These are phyloP conservation scores for Mesoclemmys tuberculata DNA, from an alignment of 2,113 vertebrate genomes.

Conservation along the genomic window DNA sequence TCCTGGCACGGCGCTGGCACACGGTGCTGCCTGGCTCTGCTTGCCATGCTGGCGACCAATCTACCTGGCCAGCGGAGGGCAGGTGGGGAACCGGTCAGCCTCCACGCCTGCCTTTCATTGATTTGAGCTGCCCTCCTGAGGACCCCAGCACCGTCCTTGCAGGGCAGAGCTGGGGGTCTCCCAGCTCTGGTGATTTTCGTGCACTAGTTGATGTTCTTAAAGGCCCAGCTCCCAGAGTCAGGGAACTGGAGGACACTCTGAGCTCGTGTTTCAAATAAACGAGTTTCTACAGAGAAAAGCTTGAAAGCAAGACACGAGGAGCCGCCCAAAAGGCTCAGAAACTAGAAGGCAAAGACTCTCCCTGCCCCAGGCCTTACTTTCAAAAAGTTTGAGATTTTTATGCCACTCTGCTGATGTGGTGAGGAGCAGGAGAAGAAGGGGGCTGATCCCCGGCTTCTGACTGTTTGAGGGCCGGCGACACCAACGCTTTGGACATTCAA, in stretches of 20 bases:
- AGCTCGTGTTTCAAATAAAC: not conserved
- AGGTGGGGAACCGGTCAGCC: too few relatives aligned
- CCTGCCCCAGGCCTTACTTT: too few relatives aligned
- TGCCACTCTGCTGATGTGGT: too few relatives aligned
- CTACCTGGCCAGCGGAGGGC: not conserved
- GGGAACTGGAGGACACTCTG: not conserved
- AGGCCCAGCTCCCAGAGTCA: not conserved
- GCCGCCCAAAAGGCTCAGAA: not conserved
- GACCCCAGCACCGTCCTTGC: too few relatives aligned
- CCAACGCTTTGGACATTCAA: not conserved
- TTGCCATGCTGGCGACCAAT: not conserved
- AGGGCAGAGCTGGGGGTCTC: too few relatives aligned
- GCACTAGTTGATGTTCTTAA: not conserved
- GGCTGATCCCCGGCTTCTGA: not conserved
- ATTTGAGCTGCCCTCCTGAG: too few relatives aligned
- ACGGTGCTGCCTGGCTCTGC: too few relatives aligned
- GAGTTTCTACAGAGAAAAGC: not conserved
- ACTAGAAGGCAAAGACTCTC: not conserved
- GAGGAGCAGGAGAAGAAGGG: too few relatives aligned
- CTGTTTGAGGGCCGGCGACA: not conserved
- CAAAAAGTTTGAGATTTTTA: too few relatives aligned
- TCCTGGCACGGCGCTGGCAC: too few relatives aligned
- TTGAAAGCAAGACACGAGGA: rapidly evolving
- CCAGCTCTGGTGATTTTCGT: not conserved
- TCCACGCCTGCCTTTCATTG: too few relatives aligned